Evolutionary conservation across 2,888 invertebrate species (phyloP), one percentile per base, ranked within the genome.

Genomic region (Lapara coniferarum): DNA sequence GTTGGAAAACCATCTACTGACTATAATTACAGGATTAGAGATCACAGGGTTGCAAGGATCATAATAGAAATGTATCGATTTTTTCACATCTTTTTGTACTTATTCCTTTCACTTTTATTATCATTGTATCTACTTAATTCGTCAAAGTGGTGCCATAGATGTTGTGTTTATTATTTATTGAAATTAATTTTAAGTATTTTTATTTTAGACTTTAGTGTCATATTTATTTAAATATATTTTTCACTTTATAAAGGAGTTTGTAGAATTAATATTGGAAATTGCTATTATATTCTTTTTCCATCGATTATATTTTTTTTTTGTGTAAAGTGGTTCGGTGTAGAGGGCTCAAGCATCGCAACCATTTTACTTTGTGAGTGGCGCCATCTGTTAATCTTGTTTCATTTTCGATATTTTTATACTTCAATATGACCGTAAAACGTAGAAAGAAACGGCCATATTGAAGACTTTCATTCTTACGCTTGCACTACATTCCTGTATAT

Each of bases 21-120:
- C 81, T 83, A 81, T 84, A 72, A 86, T 89, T 88, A 89, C 89
- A 89, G 84, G 85, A 85, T 90, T 89, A 91, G 89, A 89, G 85
- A 86, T 87, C 87, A 92, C 92, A 92, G 92, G 91, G 92, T 92
- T 89, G 83, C 85, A 84, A 84, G 77, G 79, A 84, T 81, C 81
- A 85, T 66, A 73, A 71, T 68, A 52, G 52, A 37, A 37, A 68
- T 59, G 51, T 58, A 52, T 68, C 58, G 52, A 52, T 52, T 73
- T 71, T 74, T 69, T 75, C 30, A 14, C 49, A 53, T 6, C 10
- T 30, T 67, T 46, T 69, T 67, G 75, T 80, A 75, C 74, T 78
- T 78, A 76, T 71, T 76, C 69, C 69, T 74, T 77, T 74, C 69
- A 71, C 56, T 70, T 66, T 14, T 59, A 44, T 75, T 12, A 72